phyloP scores from a whole-genome alignment of 2,113 vertebrate genomes.

The Corythornis cristatus region DNA sequence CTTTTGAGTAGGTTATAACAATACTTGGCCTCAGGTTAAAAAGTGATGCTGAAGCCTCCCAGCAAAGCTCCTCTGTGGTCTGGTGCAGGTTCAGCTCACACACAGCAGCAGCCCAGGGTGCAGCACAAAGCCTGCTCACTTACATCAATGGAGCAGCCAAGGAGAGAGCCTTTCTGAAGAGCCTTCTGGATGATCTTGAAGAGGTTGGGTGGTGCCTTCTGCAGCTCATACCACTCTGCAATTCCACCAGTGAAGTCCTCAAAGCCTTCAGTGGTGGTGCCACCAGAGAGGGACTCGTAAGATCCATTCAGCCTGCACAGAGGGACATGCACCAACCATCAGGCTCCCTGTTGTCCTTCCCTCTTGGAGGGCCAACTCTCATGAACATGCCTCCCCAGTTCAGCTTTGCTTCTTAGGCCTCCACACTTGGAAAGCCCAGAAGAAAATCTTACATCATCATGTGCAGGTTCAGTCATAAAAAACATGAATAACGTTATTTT shows the following conservation, averaged over 20 bases:
- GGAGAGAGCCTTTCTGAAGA: constrained; percentile 86
- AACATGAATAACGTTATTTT: no score
- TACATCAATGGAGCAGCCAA: constrained; percentile 95
- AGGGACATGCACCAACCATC: neutral
- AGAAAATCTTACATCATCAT: neutral
- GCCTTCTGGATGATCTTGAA: constrained; percentile 91
- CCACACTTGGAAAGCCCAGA: neutral
- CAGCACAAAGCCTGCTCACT: constrained; percentile 41
- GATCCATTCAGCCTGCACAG: constrained; percentile 84
- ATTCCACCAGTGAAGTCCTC: constrained; percentile 96
- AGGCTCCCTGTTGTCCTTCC: neutral
- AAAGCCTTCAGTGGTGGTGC: constrained; percentile 91
- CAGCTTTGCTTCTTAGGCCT: neutral
- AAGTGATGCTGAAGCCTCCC: neutral
- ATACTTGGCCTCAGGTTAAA: neutral
- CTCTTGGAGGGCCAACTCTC: neutral
- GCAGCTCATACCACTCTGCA: constrained; percentile 88
- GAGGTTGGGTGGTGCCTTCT: constrained; percentile 81
- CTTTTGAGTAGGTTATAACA: neutral
- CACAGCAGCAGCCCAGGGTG: neutral
- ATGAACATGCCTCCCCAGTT: rapidly evolving
- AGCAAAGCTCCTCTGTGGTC: neutral
- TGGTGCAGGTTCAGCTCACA: neutral
- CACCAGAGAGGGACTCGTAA: constrained; percentile 91
- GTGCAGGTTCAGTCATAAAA: neutral